Percentiles rank a stretch among this genome's conserved stretches.
These are phyloP conservation scores for Rhimphoctona megacephalus DNA, from an alignment of 2,888 invertebrate genomes.

Conservation along the genomic window DNA sequence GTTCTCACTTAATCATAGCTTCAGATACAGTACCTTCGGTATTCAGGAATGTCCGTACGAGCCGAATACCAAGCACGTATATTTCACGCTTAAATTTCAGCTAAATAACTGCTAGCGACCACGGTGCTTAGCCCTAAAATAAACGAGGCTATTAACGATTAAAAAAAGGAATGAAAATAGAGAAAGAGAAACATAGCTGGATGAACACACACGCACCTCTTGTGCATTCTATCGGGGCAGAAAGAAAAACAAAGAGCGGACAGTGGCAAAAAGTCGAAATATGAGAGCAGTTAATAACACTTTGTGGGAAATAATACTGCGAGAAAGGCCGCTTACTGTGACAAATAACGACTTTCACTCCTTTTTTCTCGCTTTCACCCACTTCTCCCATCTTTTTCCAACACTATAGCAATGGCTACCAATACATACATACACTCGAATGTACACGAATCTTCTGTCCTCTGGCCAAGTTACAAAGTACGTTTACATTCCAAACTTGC, in stretches of 20 bases:
- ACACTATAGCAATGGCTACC: constrained; percentile 31
- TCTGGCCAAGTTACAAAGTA: constrained; percentile 49
- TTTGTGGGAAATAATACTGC: constrained; percentile 85
- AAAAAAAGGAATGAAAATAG: constrained; percentile 72
- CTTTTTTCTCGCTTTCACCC: constrained; percentile 72
- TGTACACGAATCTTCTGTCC: constrained; percentile 63
- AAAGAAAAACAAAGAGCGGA: constrained; percentile 66
- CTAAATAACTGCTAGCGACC: constrained; percentile 82
- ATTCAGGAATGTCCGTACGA: constrained; percentile 63
- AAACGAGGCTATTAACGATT: constrained; percentile 84
- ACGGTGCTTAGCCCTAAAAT: constrained; percentile 82
- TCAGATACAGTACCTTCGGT: constrained; percentile 39
- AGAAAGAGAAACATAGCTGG: constrained; percentile 74
- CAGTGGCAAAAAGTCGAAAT: constrained; percentile 81
- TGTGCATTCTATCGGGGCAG: constrained; percentile 67
- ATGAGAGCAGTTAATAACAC: constrained; percentile 85
- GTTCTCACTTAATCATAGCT: not conserved
- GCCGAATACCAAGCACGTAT: constrained; percentile 69
- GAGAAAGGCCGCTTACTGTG: constrained; percentile 84
- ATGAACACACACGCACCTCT: constrained; percentile 59
- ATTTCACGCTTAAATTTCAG: constrained; percentile 80
- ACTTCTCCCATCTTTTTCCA: constrained; percentile 61
- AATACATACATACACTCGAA: constrained; percentile 24
- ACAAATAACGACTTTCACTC: constrained; percentile 82
- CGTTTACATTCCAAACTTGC: constrained; percentile 67